phyloP scores from a whole-genome alignment of 1,140 invertebrate genomes.

The Cecropterus lyciades region DNA sequence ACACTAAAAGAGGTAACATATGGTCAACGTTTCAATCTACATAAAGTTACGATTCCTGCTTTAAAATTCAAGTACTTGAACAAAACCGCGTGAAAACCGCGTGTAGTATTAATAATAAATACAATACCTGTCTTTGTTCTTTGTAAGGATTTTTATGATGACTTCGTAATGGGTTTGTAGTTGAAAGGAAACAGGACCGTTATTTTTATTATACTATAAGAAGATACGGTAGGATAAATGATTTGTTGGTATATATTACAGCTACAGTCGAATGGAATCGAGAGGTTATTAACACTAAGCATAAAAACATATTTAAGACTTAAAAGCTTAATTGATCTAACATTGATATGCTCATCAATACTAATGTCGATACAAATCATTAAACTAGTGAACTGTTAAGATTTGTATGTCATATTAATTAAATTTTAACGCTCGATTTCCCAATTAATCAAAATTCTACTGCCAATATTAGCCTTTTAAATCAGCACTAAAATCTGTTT shows the following conservation, averaged over 20 bases:
- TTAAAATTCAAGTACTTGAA: neutral
- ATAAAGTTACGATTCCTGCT: too few species aligned
- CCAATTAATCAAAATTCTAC: neutral
- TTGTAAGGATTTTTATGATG: constrained; percentile 22
- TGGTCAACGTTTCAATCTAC: too few species aligned
- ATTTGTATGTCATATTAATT: constrained; percentile 3
- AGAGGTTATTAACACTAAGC: constrained; percentile 3
- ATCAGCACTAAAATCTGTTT: too few species aligned
- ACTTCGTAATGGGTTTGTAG: constrained; percentile 30
- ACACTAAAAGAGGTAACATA: too few species aligned
- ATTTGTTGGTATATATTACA: constrained; percentile 9
- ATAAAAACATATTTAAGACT: constrained; percentile 12
- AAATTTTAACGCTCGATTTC: constrained; percentile 19
- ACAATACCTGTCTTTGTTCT: constrained; percentile 21
- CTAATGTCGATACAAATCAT: constrained; percentile 15
- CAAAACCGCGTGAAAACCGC: neutral
- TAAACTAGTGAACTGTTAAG: constrained; percentile 14
- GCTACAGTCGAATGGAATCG: neutral
- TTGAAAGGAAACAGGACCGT: constrained; percentile 31
- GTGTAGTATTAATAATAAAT: neutral
- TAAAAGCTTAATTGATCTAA: constrained; percentile 6
- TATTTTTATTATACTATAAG: constrained; percentile 30
- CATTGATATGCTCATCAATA: constrained; percentile 16
- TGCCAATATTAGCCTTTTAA: too few species aligned
- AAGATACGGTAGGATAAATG: constrained; percentile 3